Base-by-base conservation (phyloP, 1,140 invertebrate species). In the Anastrepha obliqua region DNA sequence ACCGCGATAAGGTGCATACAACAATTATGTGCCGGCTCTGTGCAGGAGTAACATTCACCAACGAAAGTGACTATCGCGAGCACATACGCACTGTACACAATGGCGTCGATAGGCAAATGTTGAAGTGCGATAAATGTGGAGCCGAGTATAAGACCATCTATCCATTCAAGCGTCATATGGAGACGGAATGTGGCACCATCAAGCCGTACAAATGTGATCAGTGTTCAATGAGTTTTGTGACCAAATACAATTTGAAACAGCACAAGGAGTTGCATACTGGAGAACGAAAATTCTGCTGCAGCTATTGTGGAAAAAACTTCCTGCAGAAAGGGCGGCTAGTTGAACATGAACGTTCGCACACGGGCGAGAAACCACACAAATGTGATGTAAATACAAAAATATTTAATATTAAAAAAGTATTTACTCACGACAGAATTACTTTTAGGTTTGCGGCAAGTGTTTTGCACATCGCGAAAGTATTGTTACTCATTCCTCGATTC, bases 221-320 rank as follows among this genome's bases (percentile, higher is more conserved):
- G 70, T 93, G 93, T 86, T 81, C 85, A 13, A 89, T 91, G 90
- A 70, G 90, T 39, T 90, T 92, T 78, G 90, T 91, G 88, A 91
- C 90, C 2, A 88, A 89, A 85, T 89, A 87, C 20, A 89, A 91
- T 70, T 86, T 93, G 17, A 89, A 91, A 39, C 90, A 89, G 59
- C 94, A 95, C 88, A 92, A 93, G 67, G 89, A 93, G 44, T 90
- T 94, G 13, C 94, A 95, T 88, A 93, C 92, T 1, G 94, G 94
- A 4, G 93, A 93, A 29, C 92, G 91, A 5, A 93, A 92, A 29
- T 94, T 94, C 64, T 91, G 93, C 87, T 95, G 94, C 89, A 91
- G 93, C 58, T 93, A 91, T 89, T 95, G 94, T 90, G 94, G 94
- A 0, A 92, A 92, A 85, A 90, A 89, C 64, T 93, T 93, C 89